Evolutionary conservation across 2,888 invertebrate genomes (phyloP).

Genomic region (Drepana falcataria): DNA sequence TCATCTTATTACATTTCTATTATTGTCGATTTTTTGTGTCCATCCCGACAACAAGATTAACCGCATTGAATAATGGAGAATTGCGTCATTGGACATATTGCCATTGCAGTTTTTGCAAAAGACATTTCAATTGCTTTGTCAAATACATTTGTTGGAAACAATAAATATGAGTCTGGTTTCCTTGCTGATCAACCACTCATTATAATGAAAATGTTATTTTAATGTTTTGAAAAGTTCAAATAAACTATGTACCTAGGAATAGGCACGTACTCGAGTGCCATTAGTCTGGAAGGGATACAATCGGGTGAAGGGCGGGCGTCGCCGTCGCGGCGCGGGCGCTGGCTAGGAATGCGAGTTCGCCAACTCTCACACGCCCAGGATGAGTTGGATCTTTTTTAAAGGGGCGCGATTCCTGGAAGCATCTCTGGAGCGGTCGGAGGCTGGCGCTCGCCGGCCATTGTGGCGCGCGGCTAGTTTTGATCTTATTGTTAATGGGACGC

Average conservation of each 20-base stretch:
- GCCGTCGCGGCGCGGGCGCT: slow-evolving; percentile 7
- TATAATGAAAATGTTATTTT: too few relatives aligned
- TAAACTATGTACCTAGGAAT: too few relatives aligned
- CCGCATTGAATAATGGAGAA: slow-evolving; percentile 46
- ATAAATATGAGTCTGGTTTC: too few relatives aligned
- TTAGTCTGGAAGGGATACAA: not conserved
- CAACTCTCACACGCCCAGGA: slow-evolving; percentile 68
- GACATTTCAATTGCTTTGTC: slow-evolving; percentile 1
- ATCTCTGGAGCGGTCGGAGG: slow-evolving; percentile 61
- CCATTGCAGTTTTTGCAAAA: slow-evolving; percentile 43
- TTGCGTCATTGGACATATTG: slow-evolving; percentile 28
- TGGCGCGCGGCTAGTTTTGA: slow-evolving; percentile 76
- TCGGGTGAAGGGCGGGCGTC: slow-evolving; percentile 1
- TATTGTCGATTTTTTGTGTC: slow-evolving; percentile 56
- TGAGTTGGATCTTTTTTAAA: slow-evolving; percentile 72
- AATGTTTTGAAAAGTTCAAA: too few relatives aligned
- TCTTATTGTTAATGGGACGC: slow-evolving; percentile 79
- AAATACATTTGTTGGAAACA: not conserved
- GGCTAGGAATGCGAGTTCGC: slow-evolving; percentile 61
- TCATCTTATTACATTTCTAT: slow-evolving; percentile 69
- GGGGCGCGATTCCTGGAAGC: slow-evolving; percentile 73
- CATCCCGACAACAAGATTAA: slow-evolving; percentile 38
- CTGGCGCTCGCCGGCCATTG: slow-evolving; percentile 74
- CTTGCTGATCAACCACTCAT: too few relatives aligned
- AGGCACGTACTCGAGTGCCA: too few relatives aligned